A percentile compares a stretch with the other conserved stretches of the same genome.
Evolutionary conservation across 1,140 invertebrate genomes (phyloP).

Genomic region (Nautilus pompilius): DNA sequence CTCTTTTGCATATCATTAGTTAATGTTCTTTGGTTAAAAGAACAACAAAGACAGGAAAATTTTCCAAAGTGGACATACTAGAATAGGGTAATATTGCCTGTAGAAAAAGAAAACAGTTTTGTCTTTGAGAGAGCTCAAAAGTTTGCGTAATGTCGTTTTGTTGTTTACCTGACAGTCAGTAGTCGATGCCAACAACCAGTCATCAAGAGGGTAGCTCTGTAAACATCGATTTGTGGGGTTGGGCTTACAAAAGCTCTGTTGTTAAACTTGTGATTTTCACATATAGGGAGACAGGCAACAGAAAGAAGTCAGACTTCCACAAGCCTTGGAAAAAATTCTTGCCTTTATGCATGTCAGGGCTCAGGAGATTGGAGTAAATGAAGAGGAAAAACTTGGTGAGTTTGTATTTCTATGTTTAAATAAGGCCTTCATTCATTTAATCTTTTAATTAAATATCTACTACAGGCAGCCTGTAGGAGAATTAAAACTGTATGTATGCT

Average conservation of each 20-base stretch:
- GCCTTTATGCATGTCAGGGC: constrained; percentile 82
- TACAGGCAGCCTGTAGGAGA: too few relatives aligned
- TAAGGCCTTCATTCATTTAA: too few relatives aligned
- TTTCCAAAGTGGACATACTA: too few relatives aligned
- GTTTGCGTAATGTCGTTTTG: background rate
- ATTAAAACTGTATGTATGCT: too few relatives aligned
- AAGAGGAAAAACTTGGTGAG: constrained; percentile 42
- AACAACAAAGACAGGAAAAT: too few relatives aligned
- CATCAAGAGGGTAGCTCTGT: background rate
- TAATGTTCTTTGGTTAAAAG: too few relatives aligned
- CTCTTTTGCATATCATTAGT: too few relatives aligned
- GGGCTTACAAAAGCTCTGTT: background rate
- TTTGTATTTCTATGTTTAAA: background rate
- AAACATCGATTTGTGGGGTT: background rate
- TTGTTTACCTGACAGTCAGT: background rate
- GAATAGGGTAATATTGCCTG: too few relatives aligned
- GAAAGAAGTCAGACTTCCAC: constrained; percentile 68
- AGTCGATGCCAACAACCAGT: background rate
- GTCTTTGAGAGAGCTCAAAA: background rate
- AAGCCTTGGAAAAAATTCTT: constrained; percentile 81
- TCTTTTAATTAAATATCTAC: too few relatives aligned
- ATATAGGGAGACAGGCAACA: constrained; percentile 4
- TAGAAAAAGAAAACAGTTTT: too few relatives aligned
- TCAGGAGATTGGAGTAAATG: constrained; percentile 68
- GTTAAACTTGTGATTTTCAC: background rate